Base-by-base conservation (phyloP, 2,888 invertebrate genomes). In the Netelia inedita region DNA sequence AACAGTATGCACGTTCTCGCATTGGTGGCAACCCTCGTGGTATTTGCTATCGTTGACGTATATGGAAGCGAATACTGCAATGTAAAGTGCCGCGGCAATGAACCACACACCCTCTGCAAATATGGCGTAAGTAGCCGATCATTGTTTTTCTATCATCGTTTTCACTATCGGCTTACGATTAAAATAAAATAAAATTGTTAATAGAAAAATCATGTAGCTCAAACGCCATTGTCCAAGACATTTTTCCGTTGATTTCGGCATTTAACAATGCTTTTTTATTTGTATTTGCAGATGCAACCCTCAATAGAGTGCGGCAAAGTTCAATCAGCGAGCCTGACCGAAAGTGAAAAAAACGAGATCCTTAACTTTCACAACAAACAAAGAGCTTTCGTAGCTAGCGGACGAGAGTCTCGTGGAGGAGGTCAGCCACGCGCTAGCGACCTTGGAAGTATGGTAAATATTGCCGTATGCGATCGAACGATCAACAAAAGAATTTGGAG, bases 321-420 rank as follows among this genome's bases (percentile, higher is more conserved):
- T 3, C 0, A 19, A 10, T 41, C 57, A 14, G 1, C 53, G 0
- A 69, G 55, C 5, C 16, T 87, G 59, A 86, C 63, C 1, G 8
- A 61, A 0, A 61, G 59, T n/a, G 86, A 88, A 11, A 83, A 74
- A 9, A 10, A 53, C 0, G 69, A 79, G 16, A 65, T 88, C n/a
- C 1, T 87, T 2, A 28, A 86, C 0, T 16, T 19, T 19, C 90
- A 90, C 75, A 90, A 90, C 63, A 19, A 66, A 1, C 74, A 65
- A 6, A 72, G 90, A 65, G 59, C 59, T 1, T 55, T 23, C 0
- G 88, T 90, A 0, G 88, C 87, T 0, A 28, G 14, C 11, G 90
- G 90, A 6, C 1, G 14, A 0, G 90, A 90, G 68, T 23, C 5
- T 0, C 66, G 86, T 3, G 90, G 90, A 11, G 89, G 89, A 61